Conservation (phyloP, 23 tunicate species). For the Oikopleura dioica region DNA sequence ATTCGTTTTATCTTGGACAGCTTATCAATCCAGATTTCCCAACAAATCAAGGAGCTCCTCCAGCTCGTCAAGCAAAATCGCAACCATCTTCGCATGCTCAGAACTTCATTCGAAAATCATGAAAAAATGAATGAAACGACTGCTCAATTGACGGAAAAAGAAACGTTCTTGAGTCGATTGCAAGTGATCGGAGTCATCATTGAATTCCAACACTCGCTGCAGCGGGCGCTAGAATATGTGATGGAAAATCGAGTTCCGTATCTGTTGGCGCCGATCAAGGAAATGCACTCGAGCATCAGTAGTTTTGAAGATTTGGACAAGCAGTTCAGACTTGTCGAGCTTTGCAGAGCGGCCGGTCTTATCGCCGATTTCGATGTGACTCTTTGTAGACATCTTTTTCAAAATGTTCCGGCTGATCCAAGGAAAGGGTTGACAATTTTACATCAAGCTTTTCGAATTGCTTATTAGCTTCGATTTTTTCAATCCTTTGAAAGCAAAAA, state of each 20-base stretch:
- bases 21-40: conserved; percentile 15
- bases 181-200: conserved; percentile 5
- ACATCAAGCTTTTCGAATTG: no score
- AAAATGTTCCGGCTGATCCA: conserved; percentile 26
- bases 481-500: conserved; percentile 26
- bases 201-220: neutral
- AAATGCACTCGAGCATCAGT: conserved; percentile 11
- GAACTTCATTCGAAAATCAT: conserved; percentile 3
- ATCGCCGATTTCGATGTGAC: conserved; percentile 72
- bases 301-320: no score
- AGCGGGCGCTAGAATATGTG: neutral
- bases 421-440: no score
- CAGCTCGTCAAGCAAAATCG: neutral
- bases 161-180: neutral
- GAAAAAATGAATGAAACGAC: neutral
- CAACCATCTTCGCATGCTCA: neutral
- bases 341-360: conserved; percentile 77
- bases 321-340: no score
- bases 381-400: conserved; percentile 47
- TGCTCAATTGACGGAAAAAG: neutral
- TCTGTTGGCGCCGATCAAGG: conserved; percentile 56
- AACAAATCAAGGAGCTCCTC: neutral
- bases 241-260: conserved; percentile 73
- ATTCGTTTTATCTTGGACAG: conserved; percentile 72
- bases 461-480: neutral